These are phyloP conservation scores for Galaxias olidus DNA, from an alignment of 2,797 vertebrate genomes.

Conservation along the genomic window DNA sequence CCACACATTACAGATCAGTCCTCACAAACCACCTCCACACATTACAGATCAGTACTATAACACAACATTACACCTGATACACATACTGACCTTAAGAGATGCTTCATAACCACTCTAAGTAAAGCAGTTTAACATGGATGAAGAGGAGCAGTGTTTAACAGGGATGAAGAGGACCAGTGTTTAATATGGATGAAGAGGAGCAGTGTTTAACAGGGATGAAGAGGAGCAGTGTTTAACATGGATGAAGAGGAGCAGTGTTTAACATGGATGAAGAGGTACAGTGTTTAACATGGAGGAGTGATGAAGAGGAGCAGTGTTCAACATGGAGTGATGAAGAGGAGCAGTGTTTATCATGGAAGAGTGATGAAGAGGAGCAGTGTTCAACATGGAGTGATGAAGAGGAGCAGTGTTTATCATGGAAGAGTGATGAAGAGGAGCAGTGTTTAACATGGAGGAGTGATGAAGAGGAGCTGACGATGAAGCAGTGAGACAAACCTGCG, in stretches of 20 bases:
- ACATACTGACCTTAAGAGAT: too few relatives aligned
- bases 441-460: too few relatives aligned
- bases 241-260: neutral
- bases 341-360: neutral
- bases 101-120: too few relatives aligned
- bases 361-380: neutral
- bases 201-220: neutral
- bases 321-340: neutral
- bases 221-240: neutral
- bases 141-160: neutral
- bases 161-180: too few relatives aligned
- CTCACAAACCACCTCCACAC: too few relatives aligned
- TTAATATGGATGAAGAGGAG: neutral
- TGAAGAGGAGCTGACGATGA: neutral
- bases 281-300: neutral
- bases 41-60: too few relatives aligned
- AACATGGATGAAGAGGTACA: neutral
- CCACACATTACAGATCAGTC: too few relatives aligned
- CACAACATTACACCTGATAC: too few relatives aligned
- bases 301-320: neutral
- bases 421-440: neutral
- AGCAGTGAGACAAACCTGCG: constrained; percentile 47
- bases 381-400: neutral
- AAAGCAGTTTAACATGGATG: neutral
- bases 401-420: neutral